phyloP scores from a whole-genome alignment of 2,113 vertebrate genomes.

The Loxodonta africana region DNA sequence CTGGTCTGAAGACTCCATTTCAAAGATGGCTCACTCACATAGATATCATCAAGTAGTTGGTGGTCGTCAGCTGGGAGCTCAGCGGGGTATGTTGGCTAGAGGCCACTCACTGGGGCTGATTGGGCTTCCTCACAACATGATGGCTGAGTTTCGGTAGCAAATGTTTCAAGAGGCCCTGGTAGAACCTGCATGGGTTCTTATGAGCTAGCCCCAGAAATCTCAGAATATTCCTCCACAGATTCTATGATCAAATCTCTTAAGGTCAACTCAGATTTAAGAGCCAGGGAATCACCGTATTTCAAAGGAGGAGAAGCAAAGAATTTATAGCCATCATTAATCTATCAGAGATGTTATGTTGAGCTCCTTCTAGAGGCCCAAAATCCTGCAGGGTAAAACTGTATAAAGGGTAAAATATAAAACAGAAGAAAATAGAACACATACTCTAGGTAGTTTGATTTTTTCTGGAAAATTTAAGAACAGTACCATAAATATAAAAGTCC shows the following conservation, averaged over 20 bases:
- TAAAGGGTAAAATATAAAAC: neutral
- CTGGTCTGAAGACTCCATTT: neutral
- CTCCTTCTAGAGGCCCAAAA: neutral
- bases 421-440: slow-evolving; percentile 13
- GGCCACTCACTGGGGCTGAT: neutral
- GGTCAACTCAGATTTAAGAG: neutral
- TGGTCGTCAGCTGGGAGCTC: neutral
- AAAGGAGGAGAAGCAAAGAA: neutral
- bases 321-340: neutral
- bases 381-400: neutral
- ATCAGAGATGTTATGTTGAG: neutral
- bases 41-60: neutral
- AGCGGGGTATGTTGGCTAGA: slow-evolving; percentile 25
- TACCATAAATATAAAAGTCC: slow-evolving; percentile 17
- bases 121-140: slow-evolving; percentile 47
- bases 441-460: neutral
- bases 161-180: slow-evolving; percentile 39
- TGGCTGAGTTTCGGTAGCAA: slow-evolving; percentile 40
- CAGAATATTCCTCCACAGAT: slow-evolving; percentile 11
- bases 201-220: neutral
- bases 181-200: slow-evolving; percentile 43
- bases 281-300: neutral
- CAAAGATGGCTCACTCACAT: neutral
- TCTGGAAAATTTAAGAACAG: neutral
- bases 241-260: neutral